Base-by-base conservation (phyloP, 1,140 invertebrate genomes). In the Meteorus sp. region DNA sequence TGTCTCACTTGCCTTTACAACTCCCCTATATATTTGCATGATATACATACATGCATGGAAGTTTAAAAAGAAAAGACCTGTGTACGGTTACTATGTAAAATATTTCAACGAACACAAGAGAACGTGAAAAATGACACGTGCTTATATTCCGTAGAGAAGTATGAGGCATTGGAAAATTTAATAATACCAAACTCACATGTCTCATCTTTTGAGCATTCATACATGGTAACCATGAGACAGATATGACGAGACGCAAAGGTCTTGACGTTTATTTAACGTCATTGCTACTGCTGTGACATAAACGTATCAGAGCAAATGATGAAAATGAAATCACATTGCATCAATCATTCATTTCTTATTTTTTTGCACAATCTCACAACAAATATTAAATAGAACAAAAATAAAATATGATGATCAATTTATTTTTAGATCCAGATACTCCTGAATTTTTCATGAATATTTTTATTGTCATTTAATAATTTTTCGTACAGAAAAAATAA, bases 171-270 rank as follows among this genome's bases (percentile, higher is more conserved):
- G 25, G 39, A 55, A 60, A 66, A 65, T 66, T 77, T 75, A 78
- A 79, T 78, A 78, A 79, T 77, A 78, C 73, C 74, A 67, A n/a
- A 70, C 70, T 76, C 39, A 50, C 53, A 55, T 47, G 51, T 54
- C 51, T 15, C 11, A 19, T 13, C 23, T 47, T 47, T 7, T 22
- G 7, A 19, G 19, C n/a, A n/a, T n/a, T n/a, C n/a, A n/a, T n/a
- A n/a, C n/a, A n/a, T n/a, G n/a, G n/a, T n/a, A 20, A 29, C 8
- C 22, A 31, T 5, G 50, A 57, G 27, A 37, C 25, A 41, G 31
- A 53, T 53, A 53, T 35, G 33, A 37, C 17, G 37, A 53, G 22
- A 45, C 13, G 13, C 17, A n/a, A 19, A 41, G 6, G 11, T 33
- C 29, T 33, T 33, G 29, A 7, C 29, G 29, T 11, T 6, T 33